A percentile compares a stretch with the other conserved stretches of the same genome.
phyloP scores from a whole-genome alignment of 1,140 invertebrate genomes.

The Diplogasteroides magnus region DNA sequence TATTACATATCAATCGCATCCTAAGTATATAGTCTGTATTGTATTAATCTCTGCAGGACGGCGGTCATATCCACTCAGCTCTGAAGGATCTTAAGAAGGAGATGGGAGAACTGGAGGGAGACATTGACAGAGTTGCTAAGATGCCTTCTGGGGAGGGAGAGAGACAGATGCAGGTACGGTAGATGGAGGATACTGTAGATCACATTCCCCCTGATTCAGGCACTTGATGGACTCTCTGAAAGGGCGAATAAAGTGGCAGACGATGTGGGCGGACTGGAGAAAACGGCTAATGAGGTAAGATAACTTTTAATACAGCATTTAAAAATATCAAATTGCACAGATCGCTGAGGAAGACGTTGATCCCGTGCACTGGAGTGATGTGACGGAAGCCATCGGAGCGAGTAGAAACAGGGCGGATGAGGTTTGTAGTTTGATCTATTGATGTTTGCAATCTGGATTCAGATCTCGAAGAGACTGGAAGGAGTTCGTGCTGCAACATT shows the following conservation, averaged over 20 bases:
- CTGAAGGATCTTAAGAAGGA: slow-evolving; percentile 23
- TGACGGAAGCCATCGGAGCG: slow-evolving; percentile 2
- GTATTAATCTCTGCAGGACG: background rate
- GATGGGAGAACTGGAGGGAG: slow-evolving; percentile 17
- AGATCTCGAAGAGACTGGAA: background rate
- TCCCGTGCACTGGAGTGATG: slow-evolving; percentile 2
- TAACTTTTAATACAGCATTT: too few relatives aligned
- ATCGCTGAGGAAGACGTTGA: slow-evolving; percentile 14
- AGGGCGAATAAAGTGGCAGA: slow-evolving; percentile 5
- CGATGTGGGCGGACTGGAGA: too few relatives aligned
- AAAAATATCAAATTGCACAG: background rate
- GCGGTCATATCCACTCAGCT: background rate
- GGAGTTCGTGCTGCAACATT: slow-evolving; percentile 56
- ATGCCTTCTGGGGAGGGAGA: slow-evolving; percentile 10
- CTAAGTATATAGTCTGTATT: too few relatives aligned
- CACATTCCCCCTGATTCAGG: background rate
- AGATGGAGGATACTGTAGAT: background rate
- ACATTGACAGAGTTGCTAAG: slow-evolving; percentile 8
- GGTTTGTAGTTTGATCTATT: background rate
- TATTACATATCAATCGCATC: too few relatives aligned
- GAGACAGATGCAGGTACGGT: slow-evolving; percentile 8
- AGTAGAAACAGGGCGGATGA: slow-evolving; percentile 3
- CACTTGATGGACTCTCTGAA: slow-evolving; percentile 3
- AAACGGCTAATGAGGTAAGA: background rate
- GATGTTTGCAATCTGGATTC: background rate